Conservation (phyloP, 2,113 vertebrate species). For the Felis catus region DNA sequence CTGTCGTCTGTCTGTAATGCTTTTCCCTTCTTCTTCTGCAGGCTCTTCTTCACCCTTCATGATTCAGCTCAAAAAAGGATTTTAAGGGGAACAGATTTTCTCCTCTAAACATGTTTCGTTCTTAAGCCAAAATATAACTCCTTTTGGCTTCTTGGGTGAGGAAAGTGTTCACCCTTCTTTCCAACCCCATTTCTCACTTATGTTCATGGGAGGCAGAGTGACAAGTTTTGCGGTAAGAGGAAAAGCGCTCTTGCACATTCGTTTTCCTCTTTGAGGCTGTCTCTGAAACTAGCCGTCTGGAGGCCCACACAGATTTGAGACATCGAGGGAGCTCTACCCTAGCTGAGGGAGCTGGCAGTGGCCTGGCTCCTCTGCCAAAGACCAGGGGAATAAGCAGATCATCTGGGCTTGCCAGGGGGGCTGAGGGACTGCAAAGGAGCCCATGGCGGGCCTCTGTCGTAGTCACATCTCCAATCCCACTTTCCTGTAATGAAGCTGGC, state of each 20-base stretch:
- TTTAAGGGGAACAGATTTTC: neutral
- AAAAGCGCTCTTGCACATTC: neutral
- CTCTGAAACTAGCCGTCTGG: neutral
- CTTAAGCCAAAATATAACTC: neutral
- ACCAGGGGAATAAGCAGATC: accelerated
- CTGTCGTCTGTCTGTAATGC: neutral
- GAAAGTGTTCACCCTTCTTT: neutral
- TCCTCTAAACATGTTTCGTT: neutral
- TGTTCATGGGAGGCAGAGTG: neutral
- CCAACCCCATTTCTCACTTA: neutral
- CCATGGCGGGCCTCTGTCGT: accelerated
- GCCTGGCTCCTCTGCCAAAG: neutral
- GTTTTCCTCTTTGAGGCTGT: neutral
- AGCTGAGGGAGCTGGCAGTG: accelerated
- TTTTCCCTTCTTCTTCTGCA: neutral
- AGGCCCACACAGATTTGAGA: neutral
- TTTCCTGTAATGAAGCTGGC: neutral
- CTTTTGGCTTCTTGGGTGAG: neutral
- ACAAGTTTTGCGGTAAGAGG: neutral
- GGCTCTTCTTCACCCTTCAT: neutral
- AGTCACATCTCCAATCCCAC: neutral
- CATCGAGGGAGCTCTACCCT: accelerated
- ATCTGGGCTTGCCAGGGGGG: neutral
- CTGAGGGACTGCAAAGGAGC: neutral
- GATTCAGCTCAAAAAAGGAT: neutral